Conservation (phyloP, 2,113 vertebrate genomes). For the Odocoileus hemionus region DNA sequence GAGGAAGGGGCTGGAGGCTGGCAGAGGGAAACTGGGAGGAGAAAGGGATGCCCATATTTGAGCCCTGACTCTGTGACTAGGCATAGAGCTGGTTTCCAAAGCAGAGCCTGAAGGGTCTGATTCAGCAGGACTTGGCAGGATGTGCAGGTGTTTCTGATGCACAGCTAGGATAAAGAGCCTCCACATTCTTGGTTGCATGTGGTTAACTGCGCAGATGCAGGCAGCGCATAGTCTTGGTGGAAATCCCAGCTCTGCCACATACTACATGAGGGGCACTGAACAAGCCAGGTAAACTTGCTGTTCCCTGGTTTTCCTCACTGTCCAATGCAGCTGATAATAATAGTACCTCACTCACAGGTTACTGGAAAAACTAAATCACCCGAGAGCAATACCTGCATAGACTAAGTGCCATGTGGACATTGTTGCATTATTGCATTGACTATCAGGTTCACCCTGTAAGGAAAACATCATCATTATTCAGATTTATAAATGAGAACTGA, state of each 20-base stretch:
- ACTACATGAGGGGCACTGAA: fast-evolving
- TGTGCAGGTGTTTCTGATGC: not conserved
- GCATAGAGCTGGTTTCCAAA: not conserved
- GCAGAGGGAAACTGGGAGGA: not conserved
- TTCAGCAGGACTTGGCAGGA: not conserved
- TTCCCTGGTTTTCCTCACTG: not conserved
- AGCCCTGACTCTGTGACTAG: not conserved
- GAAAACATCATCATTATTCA: not conserved
- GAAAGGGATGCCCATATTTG: not conserved
- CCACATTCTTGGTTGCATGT: fast-evolving
- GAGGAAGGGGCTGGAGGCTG: not conserved
- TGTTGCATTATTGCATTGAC: not conserved
- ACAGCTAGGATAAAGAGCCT: not conserved
- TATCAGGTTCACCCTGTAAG: not conserved
- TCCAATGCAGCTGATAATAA: not conserved
- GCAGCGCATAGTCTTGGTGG: fast-evolving
- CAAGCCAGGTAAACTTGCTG: not conserved
- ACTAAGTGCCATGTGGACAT: fast-evolving
- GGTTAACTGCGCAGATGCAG: not conserved
- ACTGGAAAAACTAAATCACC: not conserved
- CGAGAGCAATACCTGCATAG: not conserved
- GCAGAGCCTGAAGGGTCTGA: not conserved
- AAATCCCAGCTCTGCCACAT: not conserved
- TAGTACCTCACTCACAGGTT: no score
- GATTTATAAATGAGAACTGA: not conserved